Evolutionary conservation across 2,797 vertebrate genomes (phyloP), one percentile per base, ranked within the genome.

Genomic region (Pseudocheirus occidentalis): DNA sequence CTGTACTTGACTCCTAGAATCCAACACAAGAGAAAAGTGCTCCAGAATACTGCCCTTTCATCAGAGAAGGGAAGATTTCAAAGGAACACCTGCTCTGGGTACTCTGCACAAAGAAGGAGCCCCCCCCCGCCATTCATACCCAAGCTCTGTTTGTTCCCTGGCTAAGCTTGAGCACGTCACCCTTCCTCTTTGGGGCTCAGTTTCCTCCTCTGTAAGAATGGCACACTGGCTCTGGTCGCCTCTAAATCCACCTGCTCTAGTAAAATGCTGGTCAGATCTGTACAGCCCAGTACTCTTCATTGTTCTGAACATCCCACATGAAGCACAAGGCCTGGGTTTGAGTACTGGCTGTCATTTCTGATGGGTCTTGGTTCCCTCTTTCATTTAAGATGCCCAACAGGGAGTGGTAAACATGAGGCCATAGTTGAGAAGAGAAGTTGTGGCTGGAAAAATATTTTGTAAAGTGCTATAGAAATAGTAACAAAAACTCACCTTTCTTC

Each of bases 281-380:
- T 11, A 9, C 0, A 12, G 18, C 1, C 34, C 7, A 3, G 40
- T 1, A n/a, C 66, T 81, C 18, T 21, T n/a, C 5, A 9, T 46
- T 87, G 24, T 11, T 87, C 3, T 12, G 40, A 9, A 27, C 9
- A 24, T 27, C 40, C 14, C 13, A 14, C 0, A 40, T 46, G 73
- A 81, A 27, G 40, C 73, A 87, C 2, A 11, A 27, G 73, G 73
- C 21, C 40, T 4, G 21, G 40, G 7, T 27, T 87, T 46, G 40
- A 14, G 40, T 46, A 21, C 40, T 27, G 40, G 7, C 18, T 11
- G 21, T 27, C 73, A 16, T 0, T 27, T 87, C 21, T 50, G 73
- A 21, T 46, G 40, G 46, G 9, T 46, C 73, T 87, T 7, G 4
- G 40, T 27, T 87, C 66, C n/a, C 7, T 73, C 66, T 73, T 73